Evolutionary conservation across 1,140 invertebrate species (phyloP).

Genomic region (Drosophila arawakana): DNA sequence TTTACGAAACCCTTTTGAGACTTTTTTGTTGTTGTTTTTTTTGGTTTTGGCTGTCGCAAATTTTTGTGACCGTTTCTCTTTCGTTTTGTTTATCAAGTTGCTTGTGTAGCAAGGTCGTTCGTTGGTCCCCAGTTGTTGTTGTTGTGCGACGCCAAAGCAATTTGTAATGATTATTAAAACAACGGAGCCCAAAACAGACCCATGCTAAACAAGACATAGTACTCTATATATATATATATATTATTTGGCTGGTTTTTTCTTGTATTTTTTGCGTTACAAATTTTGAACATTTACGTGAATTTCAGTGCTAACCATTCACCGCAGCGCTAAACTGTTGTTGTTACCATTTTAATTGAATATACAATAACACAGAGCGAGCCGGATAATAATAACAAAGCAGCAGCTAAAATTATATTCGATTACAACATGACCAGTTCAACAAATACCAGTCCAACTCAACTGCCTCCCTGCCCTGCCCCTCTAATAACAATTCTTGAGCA

Average conservation of each 20-base stretch:
- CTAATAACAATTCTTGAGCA: constrained; percentile 66
- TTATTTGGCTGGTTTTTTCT: background rate
- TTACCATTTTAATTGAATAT: constrained; percentile 77
- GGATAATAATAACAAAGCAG: constrained; percentile 58
- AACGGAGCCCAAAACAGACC: constrained; percentile 55
- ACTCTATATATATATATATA: constrained; percentile 17
- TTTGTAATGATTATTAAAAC: constrained; percentile 81
- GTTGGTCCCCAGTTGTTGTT: constrained; percentile 56
- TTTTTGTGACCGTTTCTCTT: constrained; percentile 46
- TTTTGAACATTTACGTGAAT: constrained; percentile 42
- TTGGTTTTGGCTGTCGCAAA: constrained; percentile 43
- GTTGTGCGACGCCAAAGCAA: constrained; percentile 65
- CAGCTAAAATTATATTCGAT: constrained; percentile 70
- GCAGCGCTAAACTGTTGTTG: constrained; percentile 56
- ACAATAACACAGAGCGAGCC: constrained; percentile 51
- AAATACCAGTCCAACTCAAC: background rate
- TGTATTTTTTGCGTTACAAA: constrained; percentile 28
- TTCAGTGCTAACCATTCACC: constrained; percentile 63
- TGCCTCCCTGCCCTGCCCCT: constrained; percentile 8
- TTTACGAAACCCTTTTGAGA: constrained; percentile 47
- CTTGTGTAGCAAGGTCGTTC: constrained; percentile 79
- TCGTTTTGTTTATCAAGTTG: constrained; percentile 47
- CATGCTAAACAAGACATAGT: constrained; percentile 37
- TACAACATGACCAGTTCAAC: constrained; percentile 63
- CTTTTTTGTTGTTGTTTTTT: constrained; percentile 41